Base-by-base conservation (phyloP, 2,797 vertebrate species). In the Graptemys geographica region DNA sequence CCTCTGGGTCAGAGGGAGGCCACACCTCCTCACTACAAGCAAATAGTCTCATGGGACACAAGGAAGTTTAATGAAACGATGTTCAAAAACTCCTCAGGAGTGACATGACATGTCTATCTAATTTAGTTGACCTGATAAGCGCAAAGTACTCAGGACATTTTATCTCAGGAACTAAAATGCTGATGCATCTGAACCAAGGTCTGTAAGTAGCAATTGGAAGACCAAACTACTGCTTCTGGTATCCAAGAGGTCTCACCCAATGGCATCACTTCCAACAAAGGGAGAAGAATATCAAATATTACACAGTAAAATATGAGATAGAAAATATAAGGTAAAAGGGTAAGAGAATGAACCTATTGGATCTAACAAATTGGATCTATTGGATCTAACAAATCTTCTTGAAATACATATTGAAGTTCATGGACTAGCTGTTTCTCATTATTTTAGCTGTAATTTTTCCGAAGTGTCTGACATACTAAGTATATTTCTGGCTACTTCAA, bases 161-260 rank as follows among this genome's bases (percentile, higher is more conserved):
- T 89, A 51, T 59, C 89, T 87, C 56, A 87, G 16, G 87, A 90
- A 91, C 31, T 41, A 79, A 92, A 93, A 83, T 81, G 79, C 4
- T 28, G 27, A 85, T 69, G 83, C 49, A 2, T n/a, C 51, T 74
- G 69, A 74, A 44, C 37, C 37, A 74, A 44, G 19, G 65, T 89
- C 44, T 80, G 18, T 69, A 72, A 72, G 69, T 25, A 74, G 21
- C 69, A 74, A 44, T 44, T 7, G 11, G n/a, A 74, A 74, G 41
- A 44, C n/a, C n/a, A 74, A 74, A 74, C 69, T 74, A 25, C 23
- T 74, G 69, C 69, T 44, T 11, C 16, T 37, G n/a, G 16, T 74
- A 74, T 4, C 19, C 21, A 74, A 44, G 19, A 37, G 37, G 37
- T 41, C 33, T 37, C 37, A 41, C 11, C n/a, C 56, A 86, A 86